phyloP scores from a whole-genome alignment of 2,797 vertebrate species.

The Macropus fuliginosus region DNA sequence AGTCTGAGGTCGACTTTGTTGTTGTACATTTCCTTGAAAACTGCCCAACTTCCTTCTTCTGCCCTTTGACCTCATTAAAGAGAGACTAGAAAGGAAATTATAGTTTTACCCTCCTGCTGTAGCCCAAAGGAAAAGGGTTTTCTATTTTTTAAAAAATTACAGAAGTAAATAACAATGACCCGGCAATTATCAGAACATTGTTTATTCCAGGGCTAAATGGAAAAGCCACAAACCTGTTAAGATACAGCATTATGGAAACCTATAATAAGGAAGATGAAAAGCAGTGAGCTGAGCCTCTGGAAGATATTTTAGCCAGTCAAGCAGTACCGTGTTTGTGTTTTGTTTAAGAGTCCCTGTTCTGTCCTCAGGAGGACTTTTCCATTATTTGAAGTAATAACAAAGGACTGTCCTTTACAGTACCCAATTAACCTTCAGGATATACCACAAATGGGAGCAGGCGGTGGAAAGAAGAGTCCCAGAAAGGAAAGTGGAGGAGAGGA shows the following conservation, averaged over 20 bases:
- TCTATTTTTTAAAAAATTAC: slow-evolving; percentile 50
- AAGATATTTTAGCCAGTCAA: not conserved
- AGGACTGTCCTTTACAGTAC: not conserved
- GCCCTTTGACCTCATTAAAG: slow-evolving; percentile 80
- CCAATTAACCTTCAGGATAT: not conserved
- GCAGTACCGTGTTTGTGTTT: not conserved
- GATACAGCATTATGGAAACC: slow-evolving; percentile 41
- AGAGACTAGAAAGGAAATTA: slow-evolving; percentile 77
- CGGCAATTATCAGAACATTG: slow-evolving; percentile 75
- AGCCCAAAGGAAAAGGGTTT: slow-evolving; percentile 66
- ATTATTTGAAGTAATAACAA: not conserved
- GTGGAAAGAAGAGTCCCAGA: not conserved
- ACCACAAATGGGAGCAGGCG: not conserved
- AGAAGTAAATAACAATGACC: slow-evolving; percentile 80
- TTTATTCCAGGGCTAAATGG: slow-evolving; percentile 75
- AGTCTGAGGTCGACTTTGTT: slow-evolving; percentile 61
- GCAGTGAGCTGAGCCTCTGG: not conserved
- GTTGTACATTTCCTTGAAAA: slow-evolving; percentile 34
- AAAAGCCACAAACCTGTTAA: slow-evolving; percentile 55
- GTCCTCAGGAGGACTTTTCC: not conserved
- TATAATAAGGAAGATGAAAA: slow-evolving; percentile 63
- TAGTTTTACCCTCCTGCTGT: slow-evolving; percentile 64
- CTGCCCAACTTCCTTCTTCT: slow-evolving; percentile 69
- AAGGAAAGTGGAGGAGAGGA: not conserved
- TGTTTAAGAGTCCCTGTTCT: not conserved